Base-by-base conservation (phyloP, 2,888 invertebrate genomes). In the Erannis defoliaria region DNA sequence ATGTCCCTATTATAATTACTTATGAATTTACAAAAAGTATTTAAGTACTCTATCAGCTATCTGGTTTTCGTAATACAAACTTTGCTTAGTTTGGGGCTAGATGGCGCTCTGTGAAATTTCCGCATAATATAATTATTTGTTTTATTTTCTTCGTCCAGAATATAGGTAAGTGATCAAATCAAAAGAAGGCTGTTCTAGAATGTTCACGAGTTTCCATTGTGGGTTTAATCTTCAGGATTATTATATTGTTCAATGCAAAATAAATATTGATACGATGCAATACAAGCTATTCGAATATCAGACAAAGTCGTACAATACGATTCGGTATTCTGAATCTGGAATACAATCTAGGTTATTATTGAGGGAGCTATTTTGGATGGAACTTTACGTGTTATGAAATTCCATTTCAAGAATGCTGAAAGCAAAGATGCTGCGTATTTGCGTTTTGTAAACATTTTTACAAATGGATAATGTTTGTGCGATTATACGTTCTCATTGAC, bases 281-380 rank as follows among this genome's bases (percentile, higher is more conserved):
- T 45, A 51, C 48, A 18, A 51, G 26, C 50, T 55, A 58, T 63
- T 63, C 42, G 51, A 59, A 63, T 59, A 37, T 37, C 35, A 55
- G 57, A 55, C 37, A 59, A 51, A 48, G 58, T 63, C 23, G 23
- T 37, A 45, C 18, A 31, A 55, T 49, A 45, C 19, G 14, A 51
- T 23, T 37, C 35, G 31, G 48, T 18, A 55, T 57, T 49, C 37
- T 4, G 56, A 53, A 48, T 51, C 19, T 35, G 3, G 42, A 57
- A 48, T 10, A 56, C 48, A 53, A 57, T 57, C 48, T 37, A 48
- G 40, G 29, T 23, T 40, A 35, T 48, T 53, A 55, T 35, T 37
- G 18, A 21, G 37, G 16, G 19, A n/a, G 12, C 40, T 56, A 48
- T 62, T 54, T 33, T 55, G 42, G 23, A 31, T 53, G 23, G 33